Evolutionary conservation across 2,888 invertebrate genomes (phyloP).

Genomic region (Papilio protenor): DNA sequence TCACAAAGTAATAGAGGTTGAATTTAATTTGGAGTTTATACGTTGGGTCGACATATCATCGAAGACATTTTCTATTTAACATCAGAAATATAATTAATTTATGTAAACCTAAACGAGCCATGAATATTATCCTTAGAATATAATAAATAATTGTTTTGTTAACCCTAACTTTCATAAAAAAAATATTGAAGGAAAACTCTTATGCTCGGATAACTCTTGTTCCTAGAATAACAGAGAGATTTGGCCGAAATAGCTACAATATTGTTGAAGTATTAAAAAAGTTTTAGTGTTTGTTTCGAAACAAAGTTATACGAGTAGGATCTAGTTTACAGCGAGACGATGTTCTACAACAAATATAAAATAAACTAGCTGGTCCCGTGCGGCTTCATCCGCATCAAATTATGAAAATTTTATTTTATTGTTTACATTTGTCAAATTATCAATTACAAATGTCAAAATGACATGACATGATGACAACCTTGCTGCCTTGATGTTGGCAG

Average conservation of each 20-base stretch:
- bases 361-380: too few relatives aligned
- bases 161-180: background rate
- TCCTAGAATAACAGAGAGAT: slow-evolving; percentile 4
- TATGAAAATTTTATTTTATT: too few relatives aligned
- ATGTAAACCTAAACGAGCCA: background rate
- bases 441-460: too few relatives aligned
- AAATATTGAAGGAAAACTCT: background rate
- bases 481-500: too few relatives aligned
- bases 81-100: background rate
- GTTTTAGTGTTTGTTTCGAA: slow-evolving; percentile 8
- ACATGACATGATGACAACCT: too few relatives aligned
- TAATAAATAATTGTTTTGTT: background rate
- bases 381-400: too few relatives aligned
- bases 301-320: background rate
- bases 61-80: too few relatives aligned
- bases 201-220: slow-evolving; percentile 9
- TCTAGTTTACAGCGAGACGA: background rate
- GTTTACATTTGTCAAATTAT: too few relatives aligned
- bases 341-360: background rate
- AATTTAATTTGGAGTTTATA: too few relatives aligned
- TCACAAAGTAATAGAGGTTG: too few relatives aligned
- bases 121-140: background rate
- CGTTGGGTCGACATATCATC: too few relatives aligned
- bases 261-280: slow-evolving; percentile 1
- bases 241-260: background rate